Conservation (phyloP, 1,140 invertebrate genomes). For the Lepidurus apus region DNA sequence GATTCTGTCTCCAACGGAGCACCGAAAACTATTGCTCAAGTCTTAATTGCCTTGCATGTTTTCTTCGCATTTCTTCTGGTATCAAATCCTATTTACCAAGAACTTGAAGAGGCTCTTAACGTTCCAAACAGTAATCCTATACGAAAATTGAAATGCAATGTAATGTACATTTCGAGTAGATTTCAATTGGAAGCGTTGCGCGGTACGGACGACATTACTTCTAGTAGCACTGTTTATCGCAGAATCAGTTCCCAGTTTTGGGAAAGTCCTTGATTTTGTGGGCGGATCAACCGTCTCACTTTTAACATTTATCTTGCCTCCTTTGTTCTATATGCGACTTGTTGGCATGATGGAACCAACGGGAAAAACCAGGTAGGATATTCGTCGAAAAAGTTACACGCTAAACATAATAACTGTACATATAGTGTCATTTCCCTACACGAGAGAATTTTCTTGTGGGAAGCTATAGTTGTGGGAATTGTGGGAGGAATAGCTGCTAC, state of each 20-base stretch:
- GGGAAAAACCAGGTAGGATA: neutral
- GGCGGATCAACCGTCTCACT: constrained; percentile 63
- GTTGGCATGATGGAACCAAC: constrained; percentile 41
- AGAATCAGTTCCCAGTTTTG: constrained; percentile 62
- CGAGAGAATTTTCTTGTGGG: constrained; percentile 49
- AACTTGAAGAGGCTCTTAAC: constrained; percentile 61
- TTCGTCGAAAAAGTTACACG: no score
- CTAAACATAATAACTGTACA: constrained; percentile 32
- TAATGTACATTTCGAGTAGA: constrained; percentile 47
- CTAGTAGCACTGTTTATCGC: constrained; percentile 57
- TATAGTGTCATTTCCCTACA: constrained; percentile 47
- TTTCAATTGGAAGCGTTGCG: constrained; percentile 57
- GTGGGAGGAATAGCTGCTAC: constrained; percentile 56
- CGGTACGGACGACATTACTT: constrained; percentile 54
- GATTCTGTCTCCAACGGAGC: constrained; percentile 48
- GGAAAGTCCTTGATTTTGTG: constrained; percentile 62
- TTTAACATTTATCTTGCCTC: constrained; percentile 61
- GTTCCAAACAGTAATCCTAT: constrained; percentile 55
- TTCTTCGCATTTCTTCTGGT: constrained; percentile 59
- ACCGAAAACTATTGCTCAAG: constrained; percentile 51
- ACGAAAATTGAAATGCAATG: constrained; percentile 29
- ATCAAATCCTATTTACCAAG: constrained; percentile 60
- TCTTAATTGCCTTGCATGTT: constrained; percentile 57
- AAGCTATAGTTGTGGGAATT: constrained; percentile 56
- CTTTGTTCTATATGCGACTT: constrained; percentile 60